Conservation (phyloP, 2,888 invertebrate species). For the Synergus itoensis region DNA sequence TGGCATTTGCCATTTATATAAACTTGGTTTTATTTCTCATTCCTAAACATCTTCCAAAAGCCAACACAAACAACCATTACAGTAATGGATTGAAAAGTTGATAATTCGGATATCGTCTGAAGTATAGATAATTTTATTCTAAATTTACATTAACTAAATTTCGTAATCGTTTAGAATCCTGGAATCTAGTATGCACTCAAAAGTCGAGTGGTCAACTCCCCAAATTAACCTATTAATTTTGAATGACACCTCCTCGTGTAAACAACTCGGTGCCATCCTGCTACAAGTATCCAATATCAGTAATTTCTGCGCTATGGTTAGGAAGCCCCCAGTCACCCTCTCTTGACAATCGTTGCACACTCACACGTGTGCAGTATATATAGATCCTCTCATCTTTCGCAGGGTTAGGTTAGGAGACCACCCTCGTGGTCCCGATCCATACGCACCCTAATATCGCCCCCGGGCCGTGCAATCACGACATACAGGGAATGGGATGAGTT, state of each 20-base stretch:
- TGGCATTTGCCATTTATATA: too few species aligned
- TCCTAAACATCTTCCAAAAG: too few species aligned
- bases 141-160: too few species aligned
- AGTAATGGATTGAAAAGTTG: too few species aligned
- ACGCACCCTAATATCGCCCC: constrained; percentile 74
- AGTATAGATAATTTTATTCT: too few species aligned
- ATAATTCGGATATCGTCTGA: too few species aligned
- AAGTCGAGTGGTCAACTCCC: too few species aligned
- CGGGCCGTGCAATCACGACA: constrained; percentile 74
- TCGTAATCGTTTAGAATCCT: too few species aligned
- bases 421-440: constrained; percentile 65
- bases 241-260: not conserved
- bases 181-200: too few species aligned
- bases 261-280: constrained; percentile 11
- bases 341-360: constrained; percentile 46
- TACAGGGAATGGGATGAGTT: constrained; percentile 73
- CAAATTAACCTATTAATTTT: not conserved
- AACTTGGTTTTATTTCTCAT: too few species aligned
- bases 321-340: constrained; percentile 51
- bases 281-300: constrained; percentile 62
- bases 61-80: too few species aligned
- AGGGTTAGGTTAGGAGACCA: constrained; percentile 52
- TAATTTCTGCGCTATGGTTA: constrained; percentile 60
- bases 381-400: constrained; percentile 50
- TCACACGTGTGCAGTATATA: constrained; percentile 43